phyloP scores from a whole-genome alignment of 2,113 vertebrate species.

The Lasiurus borealis region DNA sequence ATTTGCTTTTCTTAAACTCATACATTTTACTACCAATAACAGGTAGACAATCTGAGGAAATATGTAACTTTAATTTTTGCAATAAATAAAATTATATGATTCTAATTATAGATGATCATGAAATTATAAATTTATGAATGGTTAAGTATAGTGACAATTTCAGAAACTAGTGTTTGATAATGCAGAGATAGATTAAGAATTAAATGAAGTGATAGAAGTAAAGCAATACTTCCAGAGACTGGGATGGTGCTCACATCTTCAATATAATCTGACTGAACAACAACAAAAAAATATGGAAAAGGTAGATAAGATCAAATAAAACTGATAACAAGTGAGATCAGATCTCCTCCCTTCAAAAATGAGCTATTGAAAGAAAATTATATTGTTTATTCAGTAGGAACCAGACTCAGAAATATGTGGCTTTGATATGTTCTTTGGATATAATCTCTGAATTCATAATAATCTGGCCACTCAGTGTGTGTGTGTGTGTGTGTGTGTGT shows the following conservation, averaged over 20 bases:
- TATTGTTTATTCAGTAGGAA: conserved; percentile 15
- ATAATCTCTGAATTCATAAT: too few species aligned
- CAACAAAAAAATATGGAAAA: conserved; percentile 1
- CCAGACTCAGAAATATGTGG: not conserved
- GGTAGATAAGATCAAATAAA: conserved; percentile 2
- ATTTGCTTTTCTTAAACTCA: conserved; percentile 43
- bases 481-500: too few species aligned
- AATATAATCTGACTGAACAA: not conserved
- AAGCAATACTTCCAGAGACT: not conserved
- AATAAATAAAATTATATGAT: conserved; percentile 16
- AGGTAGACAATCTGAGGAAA: conserved; percentile 27
- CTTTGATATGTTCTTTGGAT: not conserved
- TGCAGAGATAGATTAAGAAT: conserved; percentile 14
- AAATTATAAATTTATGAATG: not conserved
- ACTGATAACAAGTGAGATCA: not conserved
- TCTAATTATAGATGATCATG: not conserved
- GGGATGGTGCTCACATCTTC: not conserved
- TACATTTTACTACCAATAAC: not conserved
- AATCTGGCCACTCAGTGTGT: too few species aligned
- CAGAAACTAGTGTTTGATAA: conserved; percentile 12
- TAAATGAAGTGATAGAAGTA: not conserved
- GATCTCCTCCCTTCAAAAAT: not conserved
- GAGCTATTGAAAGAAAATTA: not conserved
- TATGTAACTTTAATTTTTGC: not conserved
- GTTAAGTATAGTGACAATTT: conserved; percentile 17